Evolutionary conservation across 2,797 vertebrate species (phyloP), one percentile per base, ranked within the genome.

Genomic region (Poecilia picta): DNA sequence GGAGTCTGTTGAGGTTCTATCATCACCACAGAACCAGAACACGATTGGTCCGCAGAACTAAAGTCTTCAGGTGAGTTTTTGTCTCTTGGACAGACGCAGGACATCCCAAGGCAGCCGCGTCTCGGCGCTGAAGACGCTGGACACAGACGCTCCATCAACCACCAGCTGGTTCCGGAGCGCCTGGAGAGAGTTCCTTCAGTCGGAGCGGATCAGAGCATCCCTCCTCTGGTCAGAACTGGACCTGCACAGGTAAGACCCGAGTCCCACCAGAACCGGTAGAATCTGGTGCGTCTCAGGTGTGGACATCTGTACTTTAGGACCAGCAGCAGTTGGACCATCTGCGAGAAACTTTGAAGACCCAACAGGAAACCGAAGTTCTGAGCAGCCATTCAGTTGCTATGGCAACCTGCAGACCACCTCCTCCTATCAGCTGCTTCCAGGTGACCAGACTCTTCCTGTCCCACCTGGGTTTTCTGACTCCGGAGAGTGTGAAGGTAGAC

Each of bases 381-480:
- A 95, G 90, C 62, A 0, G 96, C 95, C 70, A 92, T 95, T 0
- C 13, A 88, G 76, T 96, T 93, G 16, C 28, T 77, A 78, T 43
- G 41, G 66, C 0, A 92, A 97, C 82, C 74, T 98, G 97, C 81
- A 97, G 94, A 74, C 97, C 97, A 1, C 97, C 96, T 0, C 84
- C 95, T 8, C 95, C 97, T 0, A 95, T 96, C 0, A 95, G 96
- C 89, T 95, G 96, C 86, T 98, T 98, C 92, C 98, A 98, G 89
- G 97, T 96, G 0, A 97, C 97, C 0, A 97, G 97, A 75, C 95
- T 98, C 64, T 96, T 99, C 91, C 95, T 99, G 82, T 98, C 97
- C 4, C 97, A 98, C 90, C 96, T 98, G 0, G 97, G 97, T 55
- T 97, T 99, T 91, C 95, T 99, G 80, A 98, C 97, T 0, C 87